Conservation (phyloP, 2,888 invertebrate genomes). For the Rotaria socialis region DNA sequence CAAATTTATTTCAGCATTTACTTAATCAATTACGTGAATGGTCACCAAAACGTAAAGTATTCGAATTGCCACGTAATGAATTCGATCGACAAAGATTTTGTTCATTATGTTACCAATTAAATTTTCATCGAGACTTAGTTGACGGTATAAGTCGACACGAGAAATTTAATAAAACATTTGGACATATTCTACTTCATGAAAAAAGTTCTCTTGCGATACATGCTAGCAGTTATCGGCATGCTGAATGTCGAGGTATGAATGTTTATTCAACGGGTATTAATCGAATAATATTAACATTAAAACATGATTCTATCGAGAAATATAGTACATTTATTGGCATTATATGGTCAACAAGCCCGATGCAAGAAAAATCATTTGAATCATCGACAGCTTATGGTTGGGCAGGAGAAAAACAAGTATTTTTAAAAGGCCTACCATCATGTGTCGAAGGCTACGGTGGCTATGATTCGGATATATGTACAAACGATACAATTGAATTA, state of each 20-base stretch:
- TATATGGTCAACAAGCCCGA: neutral
- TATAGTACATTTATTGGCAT: neutral
- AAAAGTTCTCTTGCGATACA: neutral
- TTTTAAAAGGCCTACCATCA: neutral
- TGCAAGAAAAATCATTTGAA: conserved; percentile 19
- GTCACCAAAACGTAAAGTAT: neutral
- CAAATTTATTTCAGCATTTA: neutral
- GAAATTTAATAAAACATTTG: neutral
- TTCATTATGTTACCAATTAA: neutral
- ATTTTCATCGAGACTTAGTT: neutral
- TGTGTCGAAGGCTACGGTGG: neutral
- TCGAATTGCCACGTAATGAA: neutral
- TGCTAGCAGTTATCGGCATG: neutral
- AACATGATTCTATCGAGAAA: neutral
- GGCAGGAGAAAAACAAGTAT: neutral
- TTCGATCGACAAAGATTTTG: neutral
- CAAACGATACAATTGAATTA: neutral
- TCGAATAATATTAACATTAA: neutral
- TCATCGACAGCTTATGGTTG: neutral
- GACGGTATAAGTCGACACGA: neutral
- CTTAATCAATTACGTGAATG: neutral
- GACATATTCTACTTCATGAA: neutral
- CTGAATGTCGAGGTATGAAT: neutral
- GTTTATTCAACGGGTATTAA: neutral
- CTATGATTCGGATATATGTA: neutral